Base-by-base conservation (phyloP, 2,888 invertebrate genomes). In the Busseola fusca region DNA sequence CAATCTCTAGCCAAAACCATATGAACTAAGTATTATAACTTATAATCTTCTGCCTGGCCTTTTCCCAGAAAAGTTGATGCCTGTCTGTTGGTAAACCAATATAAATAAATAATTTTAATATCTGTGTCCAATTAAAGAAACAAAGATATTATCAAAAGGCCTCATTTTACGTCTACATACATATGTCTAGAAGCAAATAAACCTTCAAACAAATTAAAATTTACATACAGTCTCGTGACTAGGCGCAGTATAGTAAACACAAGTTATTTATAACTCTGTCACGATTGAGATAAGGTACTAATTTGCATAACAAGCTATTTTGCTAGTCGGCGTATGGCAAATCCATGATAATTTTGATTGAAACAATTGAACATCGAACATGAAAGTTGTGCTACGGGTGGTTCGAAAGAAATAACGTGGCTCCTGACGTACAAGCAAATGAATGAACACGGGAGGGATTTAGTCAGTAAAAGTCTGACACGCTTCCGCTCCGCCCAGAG, bases 161-260 rank as follows among this genome's bases (percentile, higher is more conserved):
- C 14, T 48, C 3, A 63, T 63, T 62, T 12, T 30, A 45, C 21
- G 7, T 63, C 34, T 18, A 70, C n/a, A n/a, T n/a, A n/a, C n/a
- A n/a, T n/a, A n/a, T n/a, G 59, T 64, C n/a, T n/a, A 54, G 37
- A 75, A 52, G 34, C 25, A 77, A 76, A 76, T 60, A 64, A 54
- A 64, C 6, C 9, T 50, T 27, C 7, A 16, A 50, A 30, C 48
- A 60, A 75, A 75, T 60, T 27, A 30, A 59, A 70, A 75, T 76
- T 76, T 71, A 12, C 77, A 70, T 70, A 54, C 52, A 40, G 14
- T 59, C 12, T 64, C 75, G 77, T 76, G 75, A 77, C 72, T 71
- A 1, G 6, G 16, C 25, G 60, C 77, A 64, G 37, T 77, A 57
- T 56, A 27, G 64, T 52, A 56, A 71, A 52, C 59, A 71, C 64